Conservation (phyloP, 2,797 vertebrate genomes). For the Echeneis naucrates region DNA sequence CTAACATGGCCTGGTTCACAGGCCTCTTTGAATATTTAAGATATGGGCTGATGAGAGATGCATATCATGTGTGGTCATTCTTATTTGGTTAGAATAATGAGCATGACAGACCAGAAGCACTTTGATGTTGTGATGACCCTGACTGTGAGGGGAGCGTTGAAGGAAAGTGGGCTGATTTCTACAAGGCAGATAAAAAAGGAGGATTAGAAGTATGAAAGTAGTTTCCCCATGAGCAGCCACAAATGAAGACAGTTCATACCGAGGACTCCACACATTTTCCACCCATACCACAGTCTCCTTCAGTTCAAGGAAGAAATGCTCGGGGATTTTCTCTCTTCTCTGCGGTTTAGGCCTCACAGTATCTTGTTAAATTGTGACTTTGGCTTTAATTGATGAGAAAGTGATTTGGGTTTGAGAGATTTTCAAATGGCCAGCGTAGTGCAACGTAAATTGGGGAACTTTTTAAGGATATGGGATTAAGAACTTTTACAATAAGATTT, state of each 20-base stretch:
- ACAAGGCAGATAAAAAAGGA: slow-evolving; percentile 54
- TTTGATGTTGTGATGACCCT: slow-evolving; percentile 41
- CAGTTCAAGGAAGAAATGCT: slow-evolving; percentile 55
- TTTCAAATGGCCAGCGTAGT: slow-evolving; percentile 48
- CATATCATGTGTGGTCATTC: slow-evolving; percentile 45
- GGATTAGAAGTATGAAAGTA: slow-evolving; percentile 68
- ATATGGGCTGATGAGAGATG: slow-evolving; percentile 65
- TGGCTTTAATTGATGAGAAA: slow-evolving; percentile 70
- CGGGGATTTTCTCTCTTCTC: slow-evolving; percentile 62
- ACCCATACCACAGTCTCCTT: slow-evolving; percentile 65
- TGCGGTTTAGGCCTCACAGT: slow-evolving; percentile 65
- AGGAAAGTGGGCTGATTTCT: slow-evolving; percentile 50
- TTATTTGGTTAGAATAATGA: slow-evolving; percentile 60
- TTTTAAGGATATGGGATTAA: slow-evolving; percentile 41
- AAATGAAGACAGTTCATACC: slow-evolving; percentile 69
- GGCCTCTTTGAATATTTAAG: slow-evolving; percentile 62
- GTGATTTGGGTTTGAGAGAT: slow-evolving; percentile 58
- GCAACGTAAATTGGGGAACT: slow-evolving; percentile 30
- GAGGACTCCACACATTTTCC: slow-evolving; percentile 74
- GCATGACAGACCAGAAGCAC: slow-evolving; percentile 66
- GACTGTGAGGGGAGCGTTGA: slow-evolving; percentile 24
- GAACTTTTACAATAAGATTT: slow-evolving; percentile 63
- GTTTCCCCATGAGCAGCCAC: slow-evolving; percentile 59
- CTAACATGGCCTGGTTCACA: slow-evolving; percentile 60
- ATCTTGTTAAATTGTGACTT: slow-evolving; percentile 69